Percentiles rank a stretch among this genome's conserved stretches.
These are phyloP conservation scores for Rhinolophus sinicus DNA, from an alignment of 2,113 vertebrate genomes.

Conservation along the genomic window DNA sequence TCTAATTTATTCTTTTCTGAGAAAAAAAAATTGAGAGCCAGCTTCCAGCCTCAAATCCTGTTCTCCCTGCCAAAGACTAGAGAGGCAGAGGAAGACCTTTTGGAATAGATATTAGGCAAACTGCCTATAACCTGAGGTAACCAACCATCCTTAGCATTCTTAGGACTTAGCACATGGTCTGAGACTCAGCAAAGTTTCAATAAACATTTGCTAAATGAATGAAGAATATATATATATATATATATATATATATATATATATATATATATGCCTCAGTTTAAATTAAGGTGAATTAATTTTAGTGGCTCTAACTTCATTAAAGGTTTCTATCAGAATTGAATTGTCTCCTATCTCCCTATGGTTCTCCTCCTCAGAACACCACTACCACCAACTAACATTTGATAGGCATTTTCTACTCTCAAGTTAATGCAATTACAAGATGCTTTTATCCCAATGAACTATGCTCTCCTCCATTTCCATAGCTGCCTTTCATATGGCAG, in stretches of 20 bases:
- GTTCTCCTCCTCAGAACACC: neutral
- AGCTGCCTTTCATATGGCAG: neutral
- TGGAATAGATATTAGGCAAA: neutral
- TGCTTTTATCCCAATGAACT: neutral
- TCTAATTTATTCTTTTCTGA: neutral
- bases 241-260: too few species aligned
- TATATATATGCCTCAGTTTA: neutral
- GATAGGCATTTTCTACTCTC: neutral
- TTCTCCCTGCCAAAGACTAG: neutral
- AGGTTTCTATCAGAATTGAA: neutral
- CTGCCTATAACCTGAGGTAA: too few species aligned
- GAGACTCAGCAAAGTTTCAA: neutral
- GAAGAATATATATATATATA: neutral
- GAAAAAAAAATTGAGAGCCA: neutral
- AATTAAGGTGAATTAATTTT: neutral
- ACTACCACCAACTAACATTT: neutral
- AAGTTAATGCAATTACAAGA: neutral
- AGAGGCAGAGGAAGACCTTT: neutral
- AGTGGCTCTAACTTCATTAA: neutral
- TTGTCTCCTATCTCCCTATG: neutral
- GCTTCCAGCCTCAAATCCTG: neutral
- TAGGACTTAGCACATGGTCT: neutral
- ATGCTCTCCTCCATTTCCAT: neutral
- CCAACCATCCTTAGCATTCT: neutral
- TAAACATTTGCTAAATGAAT: neutral